Conservation (phyloP, 2,797 vertebrate genomes). For the Sandelia bainsii region DNA sequence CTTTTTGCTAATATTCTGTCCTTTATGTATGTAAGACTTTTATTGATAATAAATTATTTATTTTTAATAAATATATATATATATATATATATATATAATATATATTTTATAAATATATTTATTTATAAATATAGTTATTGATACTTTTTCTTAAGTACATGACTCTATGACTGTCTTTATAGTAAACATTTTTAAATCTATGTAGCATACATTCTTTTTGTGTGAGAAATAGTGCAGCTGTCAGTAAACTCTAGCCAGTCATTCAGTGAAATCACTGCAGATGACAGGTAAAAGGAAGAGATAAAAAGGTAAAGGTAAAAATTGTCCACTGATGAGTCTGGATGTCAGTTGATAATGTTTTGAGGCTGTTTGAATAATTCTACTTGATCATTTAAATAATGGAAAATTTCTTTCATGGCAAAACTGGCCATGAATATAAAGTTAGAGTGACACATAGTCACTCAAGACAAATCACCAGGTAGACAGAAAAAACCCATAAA, state of each 20-base stretch:
- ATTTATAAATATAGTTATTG: too few relatives aligned
- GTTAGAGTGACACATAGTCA: slow-evolving; percentile 3
- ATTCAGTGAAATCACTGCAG: not conserved
- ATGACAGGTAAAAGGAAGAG: not conserved
- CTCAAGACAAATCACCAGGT: not conserved
- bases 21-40: not conserved
- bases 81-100: too few relatives aligned
- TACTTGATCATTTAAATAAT: slow-evolving; percentile 31
- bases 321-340: slow-evolving; percentile 1
- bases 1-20: not conserved
- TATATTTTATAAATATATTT: too few relatives aligned
- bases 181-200: too few relatives aligned
- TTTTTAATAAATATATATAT: not conserved
- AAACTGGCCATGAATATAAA: slow-evolving; percentile 1
- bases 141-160: too few relatives aligned
- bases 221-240: not conserved
- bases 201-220: too few relatives aligned
- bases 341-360: slow-evolving; percentile 26
- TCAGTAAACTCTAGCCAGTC: not conserved
- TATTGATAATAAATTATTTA: not conserved
- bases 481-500: not conserved
- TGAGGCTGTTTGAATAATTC: slow-evolving; percentile 48
- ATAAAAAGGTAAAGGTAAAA: slow-evolving; percentile 11
- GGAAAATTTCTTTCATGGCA: slow-evolving; percentile 4
- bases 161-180: too few relatives aligned